phyloP scores from a whole-genome alignment of 2,888 invertebrate species.

The Aelia acuminata region DNA sequence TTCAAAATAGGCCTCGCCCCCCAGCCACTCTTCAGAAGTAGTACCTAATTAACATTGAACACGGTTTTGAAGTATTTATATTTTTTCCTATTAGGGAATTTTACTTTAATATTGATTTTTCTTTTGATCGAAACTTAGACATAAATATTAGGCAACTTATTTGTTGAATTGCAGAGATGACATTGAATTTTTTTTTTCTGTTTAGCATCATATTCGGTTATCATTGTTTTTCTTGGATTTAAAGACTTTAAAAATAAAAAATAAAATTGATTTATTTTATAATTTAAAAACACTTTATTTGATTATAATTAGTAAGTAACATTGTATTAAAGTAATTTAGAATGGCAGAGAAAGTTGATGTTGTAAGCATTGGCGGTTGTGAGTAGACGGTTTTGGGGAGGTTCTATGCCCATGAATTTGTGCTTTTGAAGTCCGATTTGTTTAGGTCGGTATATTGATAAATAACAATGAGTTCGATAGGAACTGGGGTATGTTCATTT shows the following conservation, averaged over 20 bases:
- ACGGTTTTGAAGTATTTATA: too few relatives aligned
- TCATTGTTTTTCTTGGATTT: too few relatives aligned
- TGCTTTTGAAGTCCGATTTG: not conserved
- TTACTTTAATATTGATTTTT: too few relatives aligned
- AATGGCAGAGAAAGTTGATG: not conserved
- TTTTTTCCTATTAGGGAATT: too few relatives aligned
- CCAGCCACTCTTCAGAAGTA: too few relatives aligned
- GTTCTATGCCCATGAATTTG: conserved; percentile 56
- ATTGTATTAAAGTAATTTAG: not conserved
- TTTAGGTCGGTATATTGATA: not conserved
- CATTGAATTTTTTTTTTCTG: too few relatives aligned
- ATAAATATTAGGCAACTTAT: too few relatives aligned
- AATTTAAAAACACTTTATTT: not conserved
- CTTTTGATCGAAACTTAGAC: too few relatives aligned
- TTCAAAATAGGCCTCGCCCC: too few relatives aligned
- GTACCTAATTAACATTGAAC: too few relatives aligned
- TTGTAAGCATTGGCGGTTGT: conserved; percentile 45
- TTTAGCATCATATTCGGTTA: too few relatives aligned
- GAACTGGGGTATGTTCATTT: conserved; percentile 86
- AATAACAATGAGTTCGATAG: conserved; percentile 90
- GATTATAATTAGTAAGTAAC: not conserved
- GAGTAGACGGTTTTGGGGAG: conserved; percentile 58
- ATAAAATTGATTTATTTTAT: not conserved
- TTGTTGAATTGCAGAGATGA: too few relatives aligned
- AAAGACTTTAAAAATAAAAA: not conserved